Evolutionary conservation across 2,113 vertebrate species (phyloP).

Genomic region (Petromus typicus): DNA sequence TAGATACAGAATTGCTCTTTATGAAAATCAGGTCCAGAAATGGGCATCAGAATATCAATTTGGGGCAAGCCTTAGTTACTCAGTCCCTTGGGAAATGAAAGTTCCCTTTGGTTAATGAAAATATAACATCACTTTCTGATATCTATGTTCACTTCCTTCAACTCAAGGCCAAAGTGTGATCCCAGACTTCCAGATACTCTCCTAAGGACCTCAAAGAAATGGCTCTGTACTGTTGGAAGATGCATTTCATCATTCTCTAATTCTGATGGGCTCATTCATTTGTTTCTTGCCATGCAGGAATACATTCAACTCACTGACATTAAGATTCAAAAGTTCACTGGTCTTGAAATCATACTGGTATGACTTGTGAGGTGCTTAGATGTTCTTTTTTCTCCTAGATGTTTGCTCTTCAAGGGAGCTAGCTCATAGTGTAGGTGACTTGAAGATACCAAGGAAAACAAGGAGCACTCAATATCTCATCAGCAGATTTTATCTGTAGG

Average conservation of each 20-base stretch:
- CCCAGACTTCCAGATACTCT: not conserved
- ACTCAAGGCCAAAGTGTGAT: not conserved
- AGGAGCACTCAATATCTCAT: not conserved
- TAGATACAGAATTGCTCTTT: not conserved
- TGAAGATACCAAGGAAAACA: not conserved
- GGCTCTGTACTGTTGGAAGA: not conserved
- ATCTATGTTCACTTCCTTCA: not conserved
- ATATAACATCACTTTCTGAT: not conserved
- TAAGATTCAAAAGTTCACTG: not conserved
- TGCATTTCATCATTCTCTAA: not conserved
- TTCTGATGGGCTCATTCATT: not conserved
- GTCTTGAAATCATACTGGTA: not conserved
- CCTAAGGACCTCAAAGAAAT: not conserved
- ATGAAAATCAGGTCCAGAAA: not conserved
- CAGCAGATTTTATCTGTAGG: not conserved
- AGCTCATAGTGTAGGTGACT: not conserved
- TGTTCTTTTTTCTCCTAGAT: not conserved
- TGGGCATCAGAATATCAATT: not conserved
- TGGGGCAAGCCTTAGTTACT: not conserved
- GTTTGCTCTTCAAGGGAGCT: not conserved
- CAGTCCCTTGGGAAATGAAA: not conserved
- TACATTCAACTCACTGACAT: not conserved
- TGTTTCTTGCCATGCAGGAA: not conserved
- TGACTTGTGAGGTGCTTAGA: not conserved
- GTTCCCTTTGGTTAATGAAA: not conserved